Evolutionary conservation across 1,140 invertebrate genomes (phyloP).

Genomic region (Papilio glaucus): DNA sequence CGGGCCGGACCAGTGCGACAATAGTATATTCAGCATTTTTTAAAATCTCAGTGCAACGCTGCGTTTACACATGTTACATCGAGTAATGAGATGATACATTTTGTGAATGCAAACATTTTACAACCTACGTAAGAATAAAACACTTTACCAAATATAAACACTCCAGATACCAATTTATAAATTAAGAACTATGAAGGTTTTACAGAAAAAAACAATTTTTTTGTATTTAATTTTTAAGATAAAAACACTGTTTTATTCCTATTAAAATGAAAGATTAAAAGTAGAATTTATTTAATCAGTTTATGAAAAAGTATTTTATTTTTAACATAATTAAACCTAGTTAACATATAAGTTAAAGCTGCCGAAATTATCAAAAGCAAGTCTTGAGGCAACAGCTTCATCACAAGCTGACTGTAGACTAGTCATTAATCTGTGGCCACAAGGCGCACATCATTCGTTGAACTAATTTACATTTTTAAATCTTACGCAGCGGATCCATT

Average conservation of each 20-base stretch:
- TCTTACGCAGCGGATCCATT: neutral
- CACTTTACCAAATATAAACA: no score
- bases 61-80: no score
- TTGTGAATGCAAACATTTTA: no score
- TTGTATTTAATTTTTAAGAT: neutral
- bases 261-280: neutral
- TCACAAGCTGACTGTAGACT: neutral
- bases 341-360: neutral
- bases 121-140: no score
- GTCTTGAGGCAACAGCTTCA: neutral
- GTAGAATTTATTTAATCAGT: neutral
- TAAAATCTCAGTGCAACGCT: no score
- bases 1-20: no score
- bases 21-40: no score
- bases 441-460: neutral
- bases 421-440: neutral
- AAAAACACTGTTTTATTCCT: neutral
- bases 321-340: neutral
- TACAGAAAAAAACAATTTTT: no score
- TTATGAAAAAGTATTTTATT: neutral
- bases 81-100: no score
- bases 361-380: neutral
- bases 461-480: slow-evolving; percentile 32
- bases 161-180: no score
- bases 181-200: no score